phyloP scores from a whole-genome alignment of 2,888 invertebrate species.

The Drosophila kuntzei region DNA sequence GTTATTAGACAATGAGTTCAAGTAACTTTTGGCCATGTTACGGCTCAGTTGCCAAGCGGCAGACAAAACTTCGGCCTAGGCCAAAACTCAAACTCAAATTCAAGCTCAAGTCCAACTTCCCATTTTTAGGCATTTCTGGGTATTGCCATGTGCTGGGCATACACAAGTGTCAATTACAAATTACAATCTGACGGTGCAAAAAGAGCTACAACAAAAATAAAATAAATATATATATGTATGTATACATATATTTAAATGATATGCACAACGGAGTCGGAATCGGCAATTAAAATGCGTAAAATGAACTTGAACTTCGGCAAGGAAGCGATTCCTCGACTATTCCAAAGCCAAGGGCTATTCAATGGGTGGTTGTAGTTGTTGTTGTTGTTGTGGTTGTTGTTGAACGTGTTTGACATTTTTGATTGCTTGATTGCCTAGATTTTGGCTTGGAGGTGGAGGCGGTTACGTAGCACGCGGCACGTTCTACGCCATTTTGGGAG shows the following conservation, averaged over 20 bases:
- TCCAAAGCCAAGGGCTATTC: slow-evolving; percentile 58
- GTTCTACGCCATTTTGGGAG: slow-evolving; percentile 58
- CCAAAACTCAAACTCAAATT: slow-evolving; percentile 9
- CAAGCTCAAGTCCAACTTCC: slow-evolving; percentile 8
- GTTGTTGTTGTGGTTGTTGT: neutral
- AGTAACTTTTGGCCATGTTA: slow-evolving; percentile 72
- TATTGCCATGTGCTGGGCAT: slow-evolving; percentile 45
- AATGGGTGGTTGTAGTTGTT: neutral
- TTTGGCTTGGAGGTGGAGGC: slow-evolving; percentile 12
- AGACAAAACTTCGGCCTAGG: slow-evolving; percentile 11
- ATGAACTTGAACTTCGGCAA: slow-evolving; percentile 79
- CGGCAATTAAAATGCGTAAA: slow-evolving; percentile 69
- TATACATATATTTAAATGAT: slow-evolving; percentile 46
- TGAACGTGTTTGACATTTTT: slow-evolving; percentile 66
- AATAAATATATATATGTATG: slow-evolving; percentile 21
- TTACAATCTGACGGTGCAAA: slow-evolving; percentile 47
- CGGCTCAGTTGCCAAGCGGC: slow-evolving; percentile 66
- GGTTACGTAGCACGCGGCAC: slow-evolving; percentile 69
- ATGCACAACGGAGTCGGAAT: slow-evolving; percentile 40
- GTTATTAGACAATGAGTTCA: slow-evolving; percentile 65
- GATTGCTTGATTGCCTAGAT: slow-evolving; percentile 39
- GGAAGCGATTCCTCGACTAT: slow-evolving; percentile 17
- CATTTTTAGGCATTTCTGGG: slow-evolving; percentile 18
- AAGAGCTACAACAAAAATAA: slow-evolving; percentile 9
- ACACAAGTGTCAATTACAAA: slow-evolving; percentile 66